Evolutionary conservation across 2,113 vertebrate species (phyloP), one percentile per base, ranked within the genome.

Genomic region (Myrmecobius fasciatus): DNA sequence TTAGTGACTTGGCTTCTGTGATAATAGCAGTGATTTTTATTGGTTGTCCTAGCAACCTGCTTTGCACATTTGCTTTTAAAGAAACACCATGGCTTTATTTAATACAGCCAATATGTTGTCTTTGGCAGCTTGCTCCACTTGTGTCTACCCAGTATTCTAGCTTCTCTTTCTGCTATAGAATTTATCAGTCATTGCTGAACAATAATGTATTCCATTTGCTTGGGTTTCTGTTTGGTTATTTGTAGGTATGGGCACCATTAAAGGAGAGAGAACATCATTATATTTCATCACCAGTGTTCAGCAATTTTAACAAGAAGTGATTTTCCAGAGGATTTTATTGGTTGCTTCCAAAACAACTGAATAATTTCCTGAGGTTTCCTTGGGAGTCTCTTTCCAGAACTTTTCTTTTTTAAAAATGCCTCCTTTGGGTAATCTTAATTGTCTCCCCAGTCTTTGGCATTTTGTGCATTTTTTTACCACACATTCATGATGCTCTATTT

Each of bases 31-130:
- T 92, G 24, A 75, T 95, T 95, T 96, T 94, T 93, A 25, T 52
- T 56, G 48, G 92, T 98, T 98, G 52, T 93, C 28, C 22, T 95
- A 94, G 88, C 43, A 97, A 95, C 43, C 31, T 95, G 46, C 14
- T 96, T 49, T 83, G 48, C 90, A 95, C 8, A 52, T 46, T 75
- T 17, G 3, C 88, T 56, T 46, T 94, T 96, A 43, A 95, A 93
- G 43, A 94, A 89, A 46, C 53, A 96, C 90, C 56, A 75, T 52
- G 25, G 91, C 53, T 92, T 91, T 52, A 93, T 94, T 97, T 93
- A 43, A 24, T 26, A 0, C 52, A 49, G 24, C 67, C 54, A 91
- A 91, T 91, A 83, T 43, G 53, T 91, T 94, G 53, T 28, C 49
- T 91, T 89, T 94, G 92, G 91, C 83, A 94, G 31, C 60, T 25